Evolutionary conservation across 2,797 vertebrate species (phyloP).

Genomic region (Lepus townsendii): DNA sequence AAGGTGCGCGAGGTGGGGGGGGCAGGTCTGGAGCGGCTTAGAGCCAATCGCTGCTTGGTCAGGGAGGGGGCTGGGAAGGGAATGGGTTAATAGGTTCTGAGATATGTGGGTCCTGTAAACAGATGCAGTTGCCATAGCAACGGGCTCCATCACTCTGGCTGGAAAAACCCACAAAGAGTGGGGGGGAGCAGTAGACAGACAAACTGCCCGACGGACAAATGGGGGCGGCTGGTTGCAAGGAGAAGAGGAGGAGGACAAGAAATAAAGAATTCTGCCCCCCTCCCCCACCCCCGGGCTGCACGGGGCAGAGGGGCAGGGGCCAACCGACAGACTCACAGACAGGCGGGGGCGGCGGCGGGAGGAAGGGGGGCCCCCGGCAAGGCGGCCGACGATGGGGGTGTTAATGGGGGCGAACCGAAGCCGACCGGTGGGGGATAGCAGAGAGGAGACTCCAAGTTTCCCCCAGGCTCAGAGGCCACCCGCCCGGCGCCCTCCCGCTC

Average conservation of each 20-base stretch:
- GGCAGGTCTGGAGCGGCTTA: background rate
- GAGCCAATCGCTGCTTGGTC: constrained; percentile 32
- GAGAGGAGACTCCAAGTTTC: constrained; percentile 64
- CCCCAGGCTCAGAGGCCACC: constrained; percentile 23
- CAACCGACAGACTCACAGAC: constrained; percentile 61
- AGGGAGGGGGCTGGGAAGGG: constrained; percentile 23
- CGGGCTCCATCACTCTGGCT: constrained; percentile 81
- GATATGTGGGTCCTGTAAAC: constrained; percentile 85
- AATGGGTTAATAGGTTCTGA: constrained; percentile 76
- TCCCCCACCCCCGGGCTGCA: background rate
- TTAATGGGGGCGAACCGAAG: background rate
- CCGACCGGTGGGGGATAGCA: background rate
- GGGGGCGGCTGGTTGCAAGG: constrained; percentile 21
- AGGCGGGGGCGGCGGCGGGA: constrained; percentile 67
- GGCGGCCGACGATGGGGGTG: constrained; percentile 18
- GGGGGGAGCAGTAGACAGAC: constrained; percentile 65
- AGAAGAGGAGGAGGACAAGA: background rate
- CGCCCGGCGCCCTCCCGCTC: background rate
- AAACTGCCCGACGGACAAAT: constrained; percentile 76
- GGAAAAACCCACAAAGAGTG: constrained; percentile 81
- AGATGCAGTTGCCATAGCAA: constrained; percentile 87
- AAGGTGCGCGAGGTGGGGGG: background rate
- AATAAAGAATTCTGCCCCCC: background rate
- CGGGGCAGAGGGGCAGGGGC: constrained; percentile 57
- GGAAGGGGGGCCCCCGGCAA: background rate